These are phyloP conservation scores for Cephonodes hylas DNA, from an alignment of 2,888 invertebrate genomes.

Conservation along the genomic window DNA sequence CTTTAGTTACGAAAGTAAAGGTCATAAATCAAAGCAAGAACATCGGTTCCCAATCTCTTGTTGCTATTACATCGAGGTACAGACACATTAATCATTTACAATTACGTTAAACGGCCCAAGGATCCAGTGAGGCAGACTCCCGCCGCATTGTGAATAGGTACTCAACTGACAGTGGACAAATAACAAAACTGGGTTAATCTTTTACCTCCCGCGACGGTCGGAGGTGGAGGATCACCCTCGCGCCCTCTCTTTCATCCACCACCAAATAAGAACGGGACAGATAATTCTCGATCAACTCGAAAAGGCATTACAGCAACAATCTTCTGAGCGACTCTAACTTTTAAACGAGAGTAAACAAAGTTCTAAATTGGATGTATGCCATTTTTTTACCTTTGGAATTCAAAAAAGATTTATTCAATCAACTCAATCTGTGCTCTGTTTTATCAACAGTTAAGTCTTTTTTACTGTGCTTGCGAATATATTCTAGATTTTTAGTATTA, in stretches of 20 bases:
- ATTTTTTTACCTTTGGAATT: constrained; percentile 71
- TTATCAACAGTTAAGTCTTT: constrained; percentile 49
- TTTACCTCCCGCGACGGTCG: constrained; percentile 70
- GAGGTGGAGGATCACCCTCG: constrained; percentile 70
- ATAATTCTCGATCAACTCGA: constrained; percentile 36
- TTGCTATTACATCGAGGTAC: constrained; percentile 65
- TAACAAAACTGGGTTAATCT: constrained; percentile 82
- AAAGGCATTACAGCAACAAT: constrained; percentile 48
- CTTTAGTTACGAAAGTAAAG: constrained; percentile 38
- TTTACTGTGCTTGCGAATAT: constrained; percentile 44
- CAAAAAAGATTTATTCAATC: constrained; percentile 65
- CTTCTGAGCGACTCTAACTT: constrained; percentile 29
- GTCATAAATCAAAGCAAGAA: constrained; percentile 68
- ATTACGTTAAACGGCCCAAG: constrained; percentile 77
- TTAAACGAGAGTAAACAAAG: constrained; percentile 41
- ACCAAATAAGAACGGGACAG: constrained; percentile 66
- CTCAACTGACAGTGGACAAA: constrained; percentile 81
- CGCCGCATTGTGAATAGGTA: constrained; percentile 78
- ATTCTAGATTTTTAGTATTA: constrained; percentile 74
- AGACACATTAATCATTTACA: constrained; percentile 79
- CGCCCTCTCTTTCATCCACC: constrained; percentile 54
- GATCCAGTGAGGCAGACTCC: constrained; percentile 70
- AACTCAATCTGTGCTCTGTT: constrained; percentile 63
- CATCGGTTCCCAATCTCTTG: constrained; percentile 66
- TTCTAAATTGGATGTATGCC: constrained; percentile 42